A percentile compares a stretch with the other conserved stretches of the same genome.
Evolutionary conservation across 2,888 invertebrate species (phyloP).

Genomic region (Dynastes grantii): DNA sequence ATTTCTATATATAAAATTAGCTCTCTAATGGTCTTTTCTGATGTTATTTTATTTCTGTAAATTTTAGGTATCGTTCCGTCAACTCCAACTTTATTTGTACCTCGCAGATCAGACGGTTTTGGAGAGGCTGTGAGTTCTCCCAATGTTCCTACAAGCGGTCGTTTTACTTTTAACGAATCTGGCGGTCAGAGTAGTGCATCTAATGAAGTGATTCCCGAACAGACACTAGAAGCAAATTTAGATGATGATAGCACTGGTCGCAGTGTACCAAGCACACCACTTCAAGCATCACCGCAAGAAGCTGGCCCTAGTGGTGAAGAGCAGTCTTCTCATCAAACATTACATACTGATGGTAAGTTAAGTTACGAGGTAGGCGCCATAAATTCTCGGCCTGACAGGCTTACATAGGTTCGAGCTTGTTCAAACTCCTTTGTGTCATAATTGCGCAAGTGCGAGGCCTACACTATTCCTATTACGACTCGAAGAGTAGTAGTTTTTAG

Average conservation of each 20-base stretch:
- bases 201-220: constrained; percentile 67
- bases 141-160: constrained; percentile 77
- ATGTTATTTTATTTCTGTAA: background rate
- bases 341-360: constrained; percentile 60
- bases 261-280: constrained; percentile 79
- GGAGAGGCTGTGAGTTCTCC: constrained; percentile 95
- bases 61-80: constrained; percentile 85
- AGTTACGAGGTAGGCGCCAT: no score
- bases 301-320: constrained; percentile 67
- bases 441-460: no score
- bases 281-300: constrained; percentile 77
- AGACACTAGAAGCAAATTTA: constrained; percentile 65
- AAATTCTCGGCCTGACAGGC: no score
- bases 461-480: no score
- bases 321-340: constrained; percentile 58
- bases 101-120: constrained; percentile 88
- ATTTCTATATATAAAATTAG: no score
- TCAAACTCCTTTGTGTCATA: no score
- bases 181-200: constrained; percentile 62
- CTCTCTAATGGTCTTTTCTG: background rate
- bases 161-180: constrained; percentile 79
- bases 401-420: no score
- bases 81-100: constrained; percentile 89
- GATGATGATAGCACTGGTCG: constrained; percentile 74
- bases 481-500: no score